Conservation (phyloP, 2,797 vertebrate genomes). For the Xenentodon cancila region DNA sequence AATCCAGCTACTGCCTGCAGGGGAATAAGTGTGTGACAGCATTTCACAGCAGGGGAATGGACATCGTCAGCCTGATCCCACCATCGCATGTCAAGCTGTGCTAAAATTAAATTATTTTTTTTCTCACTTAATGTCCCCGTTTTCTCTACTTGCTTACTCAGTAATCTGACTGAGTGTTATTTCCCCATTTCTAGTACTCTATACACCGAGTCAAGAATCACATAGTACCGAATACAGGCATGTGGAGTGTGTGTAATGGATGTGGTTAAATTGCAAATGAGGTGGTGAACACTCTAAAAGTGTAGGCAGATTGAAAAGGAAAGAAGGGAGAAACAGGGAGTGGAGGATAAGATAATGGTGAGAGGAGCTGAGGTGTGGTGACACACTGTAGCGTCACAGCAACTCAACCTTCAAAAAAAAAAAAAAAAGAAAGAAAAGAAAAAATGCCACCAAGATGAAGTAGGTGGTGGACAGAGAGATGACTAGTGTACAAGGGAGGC, state of each 20-base stretch:
- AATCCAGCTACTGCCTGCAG: conserved; percentile 56
- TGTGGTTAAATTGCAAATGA: conserved; percentile 1
- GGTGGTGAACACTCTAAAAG: too few species aligned
- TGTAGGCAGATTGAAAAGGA: conserved; percentile 19
- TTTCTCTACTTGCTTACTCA: conserved; percentile 15
- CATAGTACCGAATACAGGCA: conserved; percentile 27
- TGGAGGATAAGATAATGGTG: conserved; percentile 31
- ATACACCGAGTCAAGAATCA: conserved; percentile 64
- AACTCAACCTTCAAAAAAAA: conserved; percentile 73
- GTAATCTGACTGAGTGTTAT: conserved; percentile 39
- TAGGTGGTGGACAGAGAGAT: conserved; percentile 38
- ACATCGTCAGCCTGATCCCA: conserved; percentile 60
- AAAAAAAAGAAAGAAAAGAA: conserved; percentile 43
- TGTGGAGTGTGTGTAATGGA: neutral
- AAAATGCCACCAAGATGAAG: conserved; percentile 49
- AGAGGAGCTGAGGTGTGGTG: conserved; percentile 3
- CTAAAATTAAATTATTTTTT: conserved; percentile 58
- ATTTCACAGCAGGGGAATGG: conserved; percentile 62
- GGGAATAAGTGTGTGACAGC: conserved; percentile 57
- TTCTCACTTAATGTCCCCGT: neutral
- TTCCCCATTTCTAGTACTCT: conserved; percentile 23
- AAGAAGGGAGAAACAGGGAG: conserved; percentile 5
- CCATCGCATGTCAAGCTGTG: conserved; percentile 59
- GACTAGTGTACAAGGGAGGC: conserved; percentile 10
- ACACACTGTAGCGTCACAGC: conserved; percentile 61